Evolutionary conservation across 2,797 vertebrate genomes (phyloP).

Genomic region (Diglossa cyanea): DNA sequence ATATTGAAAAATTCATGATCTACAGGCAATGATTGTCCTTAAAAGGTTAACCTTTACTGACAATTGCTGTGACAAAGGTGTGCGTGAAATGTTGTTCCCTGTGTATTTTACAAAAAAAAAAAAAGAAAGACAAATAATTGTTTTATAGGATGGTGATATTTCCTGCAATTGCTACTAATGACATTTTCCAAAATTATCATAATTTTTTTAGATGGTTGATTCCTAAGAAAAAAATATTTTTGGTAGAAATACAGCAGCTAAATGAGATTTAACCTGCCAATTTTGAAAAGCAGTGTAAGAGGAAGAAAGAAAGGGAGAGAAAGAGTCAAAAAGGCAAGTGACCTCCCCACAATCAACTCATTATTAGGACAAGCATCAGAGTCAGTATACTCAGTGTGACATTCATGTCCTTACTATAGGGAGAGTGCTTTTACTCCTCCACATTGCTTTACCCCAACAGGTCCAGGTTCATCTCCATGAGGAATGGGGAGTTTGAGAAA

Average conservation of each 20-base stretch:
- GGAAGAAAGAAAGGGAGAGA: not conserved
- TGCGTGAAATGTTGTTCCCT: not conserved
- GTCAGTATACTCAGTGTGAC: not conserved
- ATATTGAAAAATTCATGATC: constrained; percentile 75
- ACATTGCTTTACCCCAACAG: not conserved
- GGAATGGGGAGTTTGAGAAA: not conserved
- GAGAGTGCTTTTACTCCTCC: not conserved
- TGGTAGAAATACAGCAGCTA: not conserved
- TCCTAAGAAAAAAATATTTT: not conserved
- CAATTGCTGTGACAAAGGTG: not conserved
- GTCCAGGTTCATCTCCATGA: not conserved
- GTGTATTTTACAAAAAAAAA: not conserved
- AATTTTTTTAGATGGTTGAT: not conserved
- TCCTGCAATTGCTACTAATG: not conserved
- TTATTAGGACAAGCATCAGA: not conserved
- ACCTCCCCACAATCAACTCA: not conserved
- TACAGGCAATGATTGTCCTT: not conserved
- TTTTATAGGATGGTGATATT: not conserved
- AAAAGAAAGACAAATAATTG: not conserved
- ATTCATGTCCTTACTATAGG: not conserved
- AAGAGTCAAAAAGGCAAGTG: not conserved
- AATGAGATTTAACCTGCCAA: not conserved
- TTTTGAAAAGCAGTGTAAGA: not conserved
- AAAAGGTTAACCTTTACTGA: constrained; percentile 42
- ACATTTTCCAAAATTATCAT: not conserved